Percentiles rank a stretch among this genome's conserved stretches.
phyloP scores from a whole-genome alignment of 2,113 vertebrate genomes.

The Rostratula benghalensis region DNA sequence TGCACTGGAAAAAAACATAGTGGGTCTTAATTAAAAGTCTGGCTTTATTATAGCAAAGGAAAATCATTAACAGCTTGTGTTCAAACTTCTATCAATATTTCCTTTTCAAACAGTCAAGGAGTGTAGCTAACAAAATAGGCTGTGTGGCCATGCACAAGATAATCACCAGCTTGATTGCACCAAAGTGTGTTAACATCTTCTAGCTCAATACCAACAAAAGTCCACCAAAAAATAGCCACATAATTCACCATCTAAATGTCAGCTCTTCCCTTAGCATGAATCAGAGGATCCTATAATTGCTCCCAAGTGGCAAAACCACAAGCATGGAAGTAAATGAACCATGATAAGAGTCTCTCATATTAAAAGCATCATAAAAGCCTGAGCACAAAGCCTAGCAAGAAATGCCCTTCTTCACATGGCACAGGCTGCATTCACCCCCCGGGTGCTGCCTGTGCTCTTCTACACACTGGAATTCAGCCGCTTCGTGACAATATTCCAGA shows the following conservation, averaged over 20 bases:
- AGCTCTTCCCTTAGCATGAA: neutral
- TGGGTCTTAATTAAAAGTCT: neutral
- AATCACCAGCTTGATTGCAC: neutral
- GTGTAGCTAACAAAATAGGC: neutral
- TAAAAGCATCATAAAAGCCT: slow-evolving; percentile 34
- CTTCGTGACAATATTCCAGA: slow-evolving; percentile 58
- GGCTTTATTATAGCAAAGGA: neutral
- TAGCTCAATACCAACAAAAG: neutral
- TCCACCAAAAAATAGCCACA: slow-evolving; percentile 23
- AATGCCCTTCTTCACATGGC: slow-evolving; percentile 8
- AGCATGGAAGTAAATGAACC: slow-evolving; percentile 32
- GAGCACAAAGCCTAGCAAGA: slow-evolving; percentile 47
- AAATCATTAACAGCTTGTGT: neutral
- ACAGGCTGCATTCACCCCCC: neutral
- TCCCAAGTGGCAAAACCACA: slow-evolving; percentile 60
- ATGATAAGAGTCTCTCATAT: slow-evolving; percentile 49
- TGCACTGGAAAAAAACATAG: neutral
- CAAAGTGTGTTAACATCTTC: neutral
- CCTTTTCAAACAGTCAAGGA: neutral
- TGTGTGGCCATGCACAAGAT: neutral
- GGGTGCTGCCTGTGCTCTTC: neutral
- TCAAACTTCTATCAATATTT: neutral
- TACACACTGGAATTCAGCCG: neutral
- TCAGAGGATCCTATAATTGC: neutral
- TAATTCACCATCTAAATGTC: neutral